A percentile compares a stretch with the other conserved stretches of the same genome.
Conservation (phyloP, 1,140 invertebrate genomes). For the Drosophila saltans region DNA sequence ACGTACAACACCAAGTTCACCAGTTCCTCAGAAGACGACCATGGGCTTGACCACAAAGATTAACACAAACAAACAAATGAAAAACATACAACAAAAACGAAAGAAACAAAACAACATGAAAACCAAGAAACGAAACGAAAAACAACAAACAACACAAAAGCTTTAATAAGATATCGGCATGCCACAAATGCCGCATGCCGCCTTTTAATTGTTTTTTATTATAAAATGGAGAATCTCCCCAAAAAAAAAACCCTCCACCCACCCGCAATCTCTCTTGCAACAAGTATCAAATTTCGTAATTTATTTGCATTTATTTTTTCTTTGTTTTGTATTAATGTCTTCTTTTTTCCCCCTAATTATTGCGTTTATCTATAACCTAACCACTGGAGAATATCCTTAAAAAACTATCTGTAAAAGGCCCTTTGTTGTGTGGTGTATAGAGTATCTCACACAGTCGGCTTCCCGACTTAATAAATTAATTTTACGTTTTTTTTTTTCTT, state of each 20-base stretch:
- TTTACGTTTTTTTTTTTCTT: slow-evolving; percentile 24
- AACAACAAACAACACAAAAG: slow-evolving; percentile 55
- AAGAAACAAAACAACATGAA: background rate
- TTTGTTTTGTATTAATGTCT: background rate
- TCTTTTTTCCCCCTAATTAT: slow-evolving; percentile 13
- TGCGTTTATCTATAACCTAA: slow-evolving; percentile 25
- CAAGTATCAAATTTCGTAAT: slow-evolving; percentile 33
- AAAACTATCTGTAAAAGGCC: no score
- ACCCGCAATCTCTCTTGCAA: background rate
- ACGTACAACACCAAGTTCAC: slow-evolving; percentile 55
- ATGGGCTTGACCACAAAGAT: slow-evolving; percentile 42
- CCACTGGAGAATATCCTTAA: no score
- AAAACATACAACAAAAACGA: background rate
- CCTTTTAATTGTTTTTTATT: slow-evolving; percentile 59
- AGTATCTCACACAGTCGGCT: background rate
- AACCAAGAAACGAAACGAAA: slow-evolving; percentile 38
- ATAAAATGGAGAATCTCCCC: slow-evolving; percentile 52
- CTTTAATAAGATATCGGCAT: slow-evolving; percentile 64
- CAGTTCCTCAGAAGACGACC: slow-evolving; percentile 63
- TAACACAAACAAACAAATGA: slow-evolving; percentile 22
- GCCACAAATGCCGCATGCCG: slow-evolving; percentile 25
- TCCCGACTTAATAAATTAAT: background rate
- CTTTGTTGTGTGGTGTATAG: no score
- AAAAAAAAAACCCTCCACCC: background rate
- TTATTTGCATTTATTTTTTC: slow-evolving; percentile 58